These are phyloP conservation scores for Pocillopora grandis DNA, from an alignment of 92 coral and sea anemone species.

Conservation along the genomic window DNA sequence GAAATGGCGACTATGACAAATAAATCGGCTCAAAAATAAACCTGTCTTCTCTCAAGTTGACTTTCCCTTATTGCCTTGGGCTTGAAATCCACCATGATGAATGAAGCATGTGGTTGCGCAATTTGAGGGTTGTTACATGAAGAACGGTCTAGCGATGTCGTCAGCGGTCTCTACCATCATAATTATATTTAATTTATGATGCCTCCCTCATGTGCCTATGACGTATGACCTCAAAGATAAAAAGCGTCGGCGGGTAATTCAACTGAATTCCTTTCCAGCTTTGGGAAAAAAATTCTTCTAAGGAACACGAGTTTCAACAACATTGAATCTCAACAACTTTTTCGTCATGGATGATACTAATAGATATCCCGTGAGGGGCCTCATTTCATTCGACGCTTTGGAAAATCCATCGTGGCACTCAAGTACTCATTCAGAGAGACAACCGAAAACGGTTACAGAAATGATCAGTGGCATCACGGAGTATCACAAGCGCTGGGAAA, in stretches of 20 bases:
- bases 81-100: slow-evolving; percentile 76
- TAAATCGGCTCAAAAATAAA: neutral
- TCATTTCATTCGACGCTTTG: slow-evolving; percentile 65
- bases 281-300: too few species aligned
- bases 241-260: too few species aligned
- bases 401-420: slow-evolving; percentile 80
- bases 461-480: slow-evolving; percentile 50
- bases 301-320: too few species aligned
- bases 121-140: neutral
- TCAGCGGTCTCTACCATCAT: too few species aligned
- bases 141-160: too few species aligned
- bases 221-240: slow-evolving; percentile 26
- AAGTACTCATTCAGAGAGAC: too few species aligned
- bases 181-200: neutral
- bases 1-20: neutral
- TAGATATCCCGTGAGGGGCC: slow-evolving; percentile 37
- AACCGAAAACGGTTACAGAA: slow-evolving; percentile 14
- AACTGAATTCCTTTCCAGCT: too few species aligned
- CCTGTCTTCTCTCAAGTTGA: slow-evolving; percentile 80
- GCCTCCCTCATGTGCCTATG: neutral
- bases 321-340: neutral
- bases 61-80: slow-evolving; percentile 73
- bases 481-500: slow-evolving; percentile 44
- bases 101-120: slow-evolving; percentile 29
- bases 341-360: neutral